phyloP scores from a whole-genome alignment of 2,113 vertebrate species.

The Cygnus atratus region DNA sequence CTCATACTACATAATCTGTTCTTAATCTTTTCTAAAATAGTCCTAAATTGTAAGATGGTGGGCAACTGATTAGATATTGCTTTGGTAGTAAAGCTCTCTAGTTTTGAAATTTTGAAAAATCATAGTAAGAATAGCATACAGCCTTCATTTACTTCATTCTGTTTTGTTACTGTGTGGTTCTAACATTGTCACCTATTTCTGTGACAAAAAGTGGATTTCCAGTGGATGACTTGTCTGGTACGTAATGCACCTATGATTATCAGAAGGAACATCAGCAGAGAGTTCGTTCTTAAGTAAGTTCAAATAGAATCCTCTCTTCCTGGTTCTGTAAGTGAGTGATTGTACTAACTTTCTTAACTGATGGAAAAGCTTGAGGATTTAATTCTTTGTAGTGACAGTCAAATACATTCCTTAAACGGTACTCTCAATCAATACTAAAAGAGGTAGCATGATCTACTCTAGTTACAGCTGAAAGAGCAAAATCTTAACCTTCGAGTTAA shows the following conservation, averaged over 20 bases:
- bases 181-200: background rate
- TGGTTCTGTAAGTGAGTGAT: background rate
- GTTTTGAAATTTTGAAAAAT: background rate
- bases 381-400: background rate
- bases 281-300: background rate
- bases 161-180: background rate
- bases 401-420: background rate
- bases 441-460: background rate
- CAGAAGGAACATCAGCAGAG: background rate
- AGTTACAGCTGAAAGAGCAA: background rate
- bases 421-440: background rate
- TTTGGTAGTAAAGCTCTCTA: background rate
- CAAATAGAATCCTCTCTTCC: background rate
- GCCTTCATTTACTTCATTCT: background rate
- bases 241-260: background rate
- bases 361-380: background rate
- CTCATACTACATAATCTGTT: background rate
- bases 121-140: background rate
- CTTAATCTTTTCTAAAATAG: background rate
- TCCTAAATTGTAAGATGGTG: background rate
- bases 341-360: background rate
- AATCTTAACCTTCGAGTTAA: background rate
- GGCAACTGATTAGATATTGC: background rate
- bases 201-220: background rate
- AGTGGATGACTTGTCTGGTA: background rate